Evolutionary conservation across 2,113 vertebrate species (phyloP).

Genomic region (Pygoscelis adeliae): DNA sequence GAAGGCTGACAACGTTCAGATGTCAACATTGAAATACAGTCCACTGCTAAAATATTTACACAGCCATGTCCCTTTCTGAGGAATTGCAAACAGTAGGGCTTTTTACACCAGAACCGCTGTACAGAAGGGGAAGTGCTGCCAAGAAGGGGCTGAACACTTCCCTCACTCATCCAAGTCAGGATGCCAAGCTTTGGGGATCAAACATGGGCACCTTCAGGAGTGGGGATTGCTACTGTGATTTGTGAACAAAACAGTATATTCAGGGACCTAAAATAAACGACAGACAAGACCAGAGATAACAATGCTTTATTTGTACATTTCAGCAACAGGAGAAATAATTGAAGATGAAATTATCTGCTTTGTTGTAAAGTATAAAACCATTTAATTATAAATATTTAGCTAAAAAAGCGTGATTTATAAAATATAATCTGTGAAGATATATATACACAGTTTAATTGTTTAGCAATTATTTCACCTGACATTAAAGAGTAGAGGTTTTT

Average conservation of each 20-base stretch:
- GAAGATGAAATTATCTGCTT: constrained; percentile 65
- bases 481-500: constrained; percentile 45
- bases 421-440: constrained; percentile 66
- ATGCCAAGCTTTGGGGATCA: accelerated
- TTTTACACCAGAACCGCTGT: not conserved
- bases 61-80: not conserved
- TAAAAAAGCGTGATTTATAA: constrained; percentile 71
- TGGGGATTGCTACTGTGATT: not conserved
- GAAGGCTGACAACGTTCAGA: not conserved
- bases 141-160: not conserved
- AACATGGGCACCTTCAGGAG: not conserved
- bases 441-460: constrained; percentile 61
- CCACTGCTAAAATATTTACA: not conserved
- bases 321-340: constrained; percentile 63
- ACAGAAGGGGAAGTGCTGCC: not conserved
- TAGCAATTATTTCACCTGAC: constrained; percentile 51
- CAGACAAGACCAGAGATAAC: constrained; percentile 6
- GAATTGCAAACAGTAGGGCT: not conserved
- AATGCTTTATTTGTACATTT: constrained; percentile 60
- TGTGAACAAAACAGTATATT: not conserved
- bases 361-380: constrained; percentile 72
- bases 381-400: constrained; percentile 76
- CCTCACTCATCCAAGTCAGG: not conserved
- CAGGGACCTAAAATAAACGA: not conserved
- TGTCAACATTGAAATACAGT: not conserved